These are phyloP conservation scores for Oedothorax gibbosus DNA, from an alignment of 1,140 invertebrate species.

Conservation along the genomic window DNA sequence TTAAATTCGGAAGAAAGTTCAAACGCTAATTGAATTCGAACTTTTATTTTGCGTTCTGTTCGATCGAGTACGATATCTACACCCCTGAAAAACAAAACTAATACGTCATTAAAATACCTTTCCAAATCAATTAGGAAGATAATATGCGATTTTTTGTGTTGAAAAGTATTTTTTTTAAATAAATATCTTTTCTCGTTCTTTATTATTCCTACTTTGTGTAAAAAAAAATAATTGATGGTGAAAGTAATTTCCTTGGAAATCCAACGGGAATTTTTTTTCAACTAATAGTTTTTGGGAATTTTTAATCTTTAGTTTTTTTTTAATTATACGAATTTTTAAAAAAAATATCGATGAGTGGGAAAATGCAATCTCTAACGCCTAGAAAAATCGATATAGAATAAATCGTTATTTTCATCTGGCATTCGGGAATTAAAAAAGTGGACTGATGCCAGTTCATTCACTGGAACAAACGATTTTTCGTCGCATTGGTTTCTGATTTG, in stretches of 20 bases:
- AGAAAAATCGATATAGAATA: constrained; percentile 34
- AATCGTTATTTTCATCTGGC: constrained; percentile 51
- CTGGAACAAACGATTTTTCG: constrained; percentile 2
- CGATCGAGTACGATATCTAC: neutral
- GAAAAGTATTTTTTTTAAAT: neutral
- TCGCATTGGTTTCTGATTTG: neutral
- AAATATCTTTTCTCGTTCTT: too few species aligned
- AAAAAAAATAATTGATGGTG: neutral
- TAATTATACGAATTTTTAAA: neutral
- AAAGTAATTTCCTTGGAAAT: constrained; percentile 30
- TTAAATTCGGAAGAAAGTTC: constrained; percentile 11
- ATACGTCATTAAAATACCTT: constrained; percentile 42
- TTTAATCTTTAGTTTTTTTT: neutral
- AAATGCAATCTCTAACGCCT: constrained; percentile 16
- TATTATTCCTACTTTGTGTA: too few species aligned
- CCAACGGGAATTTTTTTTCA: constrained; percentile 40
- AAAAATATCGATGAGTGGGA: constrained; percentile 2
- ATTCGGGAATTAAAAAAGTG: constrained; percentile 8
- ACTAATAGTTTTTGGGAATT: constrained; percentile 9
- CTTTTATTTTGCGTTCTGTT: neutral
- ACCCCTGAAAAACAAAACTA: constrained; percentile 16
- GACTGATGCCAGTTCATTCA: neutral
- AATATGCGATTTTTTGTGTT: constrained; percentile 16
- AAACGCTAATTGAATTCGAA: constrained; percentile 19
- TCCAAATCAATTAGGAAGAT: constrained; percentile 44